Conservation (phyloP, 2,113 vertebrate species). For the Ptilorrhoa leucosticta region DNA sequence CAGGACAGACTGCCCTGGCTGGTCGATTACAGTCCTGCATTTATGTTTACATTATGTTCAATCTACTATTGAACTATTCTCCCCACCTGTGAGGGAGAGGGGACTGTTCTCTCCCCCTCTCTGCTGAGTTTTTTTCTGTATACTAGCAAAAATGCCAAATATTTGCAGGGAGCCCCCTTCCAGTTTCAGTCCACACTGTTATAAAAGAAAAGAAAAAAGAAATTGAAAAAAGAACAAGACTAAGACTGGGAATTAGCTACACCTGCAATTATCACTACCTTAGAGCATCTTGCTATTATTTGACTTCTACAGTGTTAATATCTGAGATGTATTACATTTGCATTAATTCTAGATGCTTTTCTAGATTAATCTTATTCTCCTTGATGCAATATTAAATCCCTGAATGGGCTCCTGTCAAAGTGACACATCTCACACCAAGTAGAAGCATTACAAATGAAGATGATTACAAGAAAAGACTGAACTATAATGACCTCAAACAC, state of each 20-base stretch:
- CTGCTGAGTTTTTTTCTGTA: neutral
- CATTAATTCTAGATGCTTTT: neutral
- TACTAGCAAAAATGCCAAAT: neutral
- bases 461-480: neutral
- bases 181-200: neutral
- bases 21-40: neutral
- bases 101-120: neutral
- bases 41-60: neutral
- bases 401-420: neutral
- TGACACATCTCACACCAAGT: neutral
- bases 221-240: neutral
- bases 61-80: neutral
- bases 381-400: neutral
- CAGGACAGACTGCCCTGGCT: neutral
- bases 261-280: neutral
- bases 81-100: neutral
- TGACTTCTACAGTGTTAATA: neutral
- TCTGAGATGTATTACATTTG: neutral
- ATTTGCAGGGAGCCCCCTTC: neutral
- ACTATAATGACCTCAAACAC: neutral
- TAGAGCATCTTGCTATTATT: neutral
- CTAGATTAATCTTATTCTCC: neutral
- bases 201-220: too few species aligned
- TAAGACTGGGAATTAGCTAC: neutral
- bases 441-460: neutral